These are phyloP conservation scores for Drosophila truncata DNA, from an alignment of 1,140 invertebrate species.

Conservation along the genomic window DNA sequence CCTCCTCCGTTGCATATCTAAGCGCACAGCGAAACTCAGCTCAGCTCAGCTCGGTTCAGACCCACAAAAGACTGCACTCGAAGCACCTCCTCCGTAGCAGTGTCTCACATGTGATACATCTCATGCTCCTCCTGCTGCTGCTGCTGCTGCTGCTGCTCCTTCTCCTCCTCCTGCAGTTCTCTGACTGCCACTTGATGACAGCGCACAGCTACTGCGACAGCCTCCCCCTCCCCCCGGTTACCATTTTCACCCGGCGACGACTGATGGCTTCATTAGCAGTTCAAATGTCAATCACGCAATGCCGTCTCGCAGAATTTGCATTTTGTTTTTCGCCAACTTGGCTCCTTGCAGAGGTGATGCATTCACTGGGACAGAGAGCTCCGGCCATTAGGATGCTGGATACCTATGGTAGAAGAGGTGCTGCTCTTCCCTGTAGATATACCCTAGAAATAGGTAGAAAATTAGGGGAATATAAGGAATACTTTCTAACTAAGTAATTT, in stretches of 20 bases:
- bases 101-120: slow-evolving; percentile 9
- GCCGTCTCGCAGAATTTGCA: slow-evolving; percentile 58
- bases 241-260: slow-evolving; percentile 22
- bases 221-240: background rate
- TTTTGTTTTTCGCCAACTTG: slow-evolving; percentile 48
- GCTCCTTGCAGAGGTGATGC: slow-evolving; percentile 12
- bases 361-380: background rate
- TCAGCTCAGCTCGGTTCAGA: background rate
- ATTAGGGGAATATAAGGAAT: background rate
- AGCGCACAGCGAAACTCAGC: background rate
- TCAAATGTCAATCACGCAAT: slow-evolving; percentile 64
- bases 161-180: background rate
- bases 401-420: background rate
- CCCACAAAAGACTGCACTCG: slow-evolving; percentile 8
- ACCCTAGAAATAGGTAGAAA: background rate
- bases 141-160: background rate
- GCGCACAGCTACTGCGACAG: slow-evolving; percentile 10
- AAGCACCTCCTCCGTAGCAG: slow-evolving; percentile 1
- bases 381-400: background rate
- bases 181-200: slow-evolving; percentile 40
- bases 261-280: slow-evolving; percentile 68
- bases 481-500: background rate
- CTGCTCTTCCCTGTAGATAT: background rate
- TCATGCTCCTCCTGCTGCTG: too few relatives aligned
- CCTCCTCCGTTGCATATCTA: slow-evolving; percentile 19